These are phyloP conservation scores for Hoplodrina ambigua DNA, from an alignment of 2,888 invertebrate genomes.

Conservation along the genomic window DNA sequence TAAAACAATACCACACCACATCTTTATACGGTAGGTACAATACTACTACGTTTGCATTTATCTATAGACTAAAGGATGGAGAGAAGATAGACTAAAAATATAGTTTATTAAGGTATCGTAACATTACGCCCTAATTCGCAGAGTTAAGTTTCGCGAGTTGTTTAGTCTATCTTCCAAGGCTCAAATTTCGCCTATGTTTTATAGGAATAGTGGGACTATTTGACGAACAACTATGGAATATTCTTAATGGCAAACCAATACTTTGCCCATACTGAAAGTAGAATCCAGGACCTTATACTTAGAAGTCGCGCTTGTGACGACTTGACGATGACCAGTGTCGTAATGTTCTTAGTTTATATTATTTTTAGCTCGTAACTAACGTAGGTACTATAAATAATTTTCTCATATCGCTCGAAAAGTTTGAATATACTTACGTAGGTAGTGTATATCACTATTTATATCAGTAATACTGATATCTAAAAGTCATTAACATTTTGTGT, in stretches of 20 bases:
- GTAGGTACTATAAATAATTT: neutral
- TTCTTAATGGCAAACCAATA: too few relatives aligned
- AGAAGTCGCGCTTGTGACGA: too few relatives aligned
- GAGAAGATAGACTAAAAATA: neutral
- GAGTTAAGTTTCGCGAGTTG: neutral
- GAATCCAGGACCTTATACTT: too few relatives aligned
- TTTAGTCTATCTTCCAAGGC: too few relatives aligned
- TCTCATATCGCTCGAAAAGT: constrained; percentile 25
- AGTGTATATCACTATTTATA: constrained; percentile 25
- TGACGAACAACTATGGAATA: too few relatives aligned
- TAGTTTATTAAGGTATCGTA: neutral
- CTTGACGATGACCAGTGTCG: too few relatives aligned
- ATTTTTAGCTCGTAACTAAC: neutral
- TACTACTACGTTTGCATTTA: too few relatives aligned
- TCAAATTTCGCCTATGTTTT: neutral
- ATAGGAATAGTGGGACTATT: too few relatives aligned
- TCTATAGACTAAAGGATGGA: too few relatives aligned
- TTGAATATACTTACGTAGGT: constrained; percentile 1
- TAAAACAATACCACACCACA: too few relatives aligned
- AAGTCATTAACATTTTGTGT: constrained; percentile 25
- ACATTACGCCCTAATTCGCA: neutral
- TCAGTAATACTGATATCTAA: constrained; percentile 36
- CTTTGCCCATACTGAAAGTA: too few relatives aligned
- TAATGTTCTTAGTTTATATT: neutral
- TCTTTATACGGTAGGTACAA: too few relatives aligned